These are phyloP conservation scores for Syndactyla subalaris DNA, from an alignment of 2,797 vertebrate species.

Conservation along the genomic window DNA sequence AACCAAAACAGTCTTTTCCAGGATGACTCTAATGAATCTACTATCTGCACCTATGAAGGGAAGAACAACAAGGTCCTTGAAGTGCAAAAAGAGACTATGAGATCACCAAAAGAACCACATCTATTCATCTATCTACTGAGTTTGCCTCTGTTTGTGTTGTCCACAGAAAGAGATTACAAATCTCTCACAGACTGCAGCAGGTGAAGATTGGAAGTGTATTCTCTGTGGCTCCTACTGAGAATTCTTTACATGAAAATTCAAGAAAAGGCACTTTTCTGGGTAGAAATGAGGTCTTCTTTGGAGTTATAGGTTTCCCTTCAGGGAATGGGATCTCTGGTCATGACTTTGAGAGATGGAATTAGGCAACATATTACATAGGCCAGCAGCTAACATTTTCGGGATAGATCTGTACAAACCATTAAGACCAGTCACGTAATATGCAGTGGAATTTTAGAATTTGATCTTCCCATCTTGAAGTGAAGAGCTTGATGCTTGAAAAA, in stretches of 20 bases:
- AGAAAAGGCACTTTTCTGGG: background rate
- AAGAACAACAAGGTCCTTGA: background rate
- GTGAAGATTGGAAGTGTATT: background rate
- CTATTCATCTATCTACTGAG: background rate
- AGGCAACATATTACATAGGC: background rate
- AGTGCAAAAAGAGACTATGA: background rate
- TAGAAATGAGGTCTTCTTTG: background rate
- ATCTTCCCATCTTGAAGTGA: background rate
- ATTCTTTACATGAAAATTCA: background rate
- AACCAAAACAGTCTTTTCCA: background rate
- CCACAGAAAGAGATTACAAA: background rate
- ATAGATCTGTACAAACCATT: background rate
- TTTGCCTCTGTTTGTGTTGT: background rate
- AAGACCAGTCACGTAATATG: background rate
- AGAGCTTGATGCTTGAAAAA: background rate
- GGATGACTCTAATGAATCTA: background rate
- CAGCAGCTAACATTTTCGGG: background rate
- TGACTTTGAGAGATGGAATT: background rate
- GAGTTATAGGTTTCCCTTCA: fast-evolving
- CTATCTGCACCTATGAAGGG: background rate
- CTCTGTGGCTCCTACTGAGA: background rate
- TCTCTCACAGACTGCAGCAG: background rate
- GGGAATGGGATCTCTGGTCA: background rate
- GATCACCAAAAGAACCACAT: background rate
- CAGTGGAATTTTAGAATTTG: background rate